Conservation (phyloP, 2,888 invertebrate genomes). For the Pyrrhia umbra region DNA sequence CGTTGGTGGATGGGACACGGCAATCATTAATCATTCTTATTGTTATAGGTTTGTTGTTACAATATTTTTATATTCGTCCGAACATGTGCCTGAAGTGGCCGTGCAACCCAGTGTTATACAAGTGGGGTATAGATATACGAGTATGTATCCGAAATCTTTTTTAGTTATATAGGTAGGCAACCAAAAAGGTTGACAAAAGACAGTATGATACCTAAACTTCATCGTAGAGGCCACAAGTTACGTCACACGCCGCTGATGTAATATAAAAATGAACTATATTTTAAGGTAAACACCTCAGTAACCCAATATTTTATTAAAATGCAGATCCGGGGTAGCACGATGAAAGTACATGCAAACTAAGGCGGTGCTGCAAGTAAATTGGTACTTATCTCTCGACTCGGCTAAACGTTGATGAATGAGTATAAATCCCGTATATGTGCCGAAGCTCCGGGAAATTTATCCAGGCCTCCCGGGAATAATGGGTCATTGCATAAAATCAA, state of each 20-base stretch:
- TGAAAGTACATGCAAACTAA: conserved; percentile 57
- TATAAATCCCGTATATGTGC: conserved; percentile 58
- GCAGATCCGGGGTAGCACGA: conserved; percentile 40
- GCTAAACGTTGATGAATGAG: conserved; percentile 65
- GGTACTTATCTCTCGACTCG: conserved; percentile 59
- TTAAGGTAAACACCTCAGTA: conserved; percentile 43
- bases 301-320: conserved; percentile 55
- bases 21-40: conserved; percentile 74
- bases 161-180: too few species aligned
- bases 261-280: conserved; percentile 46
- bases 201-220: neutral
- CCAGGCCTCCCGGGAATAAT: conserved; percentile 60
- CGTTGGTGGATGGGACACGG: conserved; percentile 64
- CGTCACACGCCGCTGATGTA: conserved; percentile 6
- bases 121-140: neutral
- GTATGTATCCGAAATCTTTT: too few species aligned
- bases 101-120: neutral
- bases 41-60: conserved; percentile 67
- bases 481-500: conserved; percentile 66
- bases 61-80: conserved; percentile 56
- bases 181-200: neutral
- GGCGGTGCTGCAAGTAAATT: conserved; percentile 61
- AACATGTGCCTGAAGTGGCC: conserved; percentile 22
- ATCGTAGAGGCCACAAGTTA: neutral
- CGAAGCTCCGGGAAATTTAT: conserved; percentile 59